These are phyloP conservation scores for Cryptoprocta ferox DNA, from an alignment of 2,797 vertebrate genomes.

Conservation along the genomic window DNA sequence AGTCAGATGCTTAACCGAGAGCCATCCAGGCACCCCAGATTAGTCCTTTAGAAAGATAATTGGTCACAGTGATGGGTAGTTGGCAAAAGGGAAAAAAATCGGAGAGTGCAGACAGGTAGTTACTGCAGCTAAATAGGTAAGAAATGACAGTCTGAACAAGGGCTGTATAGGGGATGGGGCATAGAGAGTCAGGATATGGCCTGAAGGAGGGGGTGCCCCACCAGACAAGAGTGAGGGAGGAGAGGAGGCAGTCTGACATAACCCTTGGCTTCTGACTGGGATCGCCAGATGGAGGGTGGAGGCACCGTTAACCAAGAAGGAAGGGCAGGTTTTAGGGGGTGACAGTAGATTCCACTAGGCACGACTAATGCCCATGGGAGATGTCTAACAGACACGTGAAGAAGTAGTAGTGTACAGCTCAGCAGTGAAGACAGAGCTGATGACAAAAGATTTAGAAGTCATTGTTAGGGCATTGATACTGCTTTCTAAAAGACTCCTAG, in stretches of 20 bases:
- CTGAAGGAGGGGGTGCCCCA: neutral
- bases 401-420: neutral
- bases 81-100: neutral
- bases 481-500: neutral
- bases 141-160: neutral
- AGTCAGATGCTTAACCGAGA: no score
- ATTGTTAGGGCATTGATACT: neutral
- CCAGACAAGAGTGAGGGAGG: neutral
- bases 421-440: neutral
- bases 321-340: neutral
- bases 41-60: neutral
- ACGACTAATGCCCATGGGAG: neutral
- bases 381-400: neutral
- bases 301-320: neutral
- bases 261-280: neutral
- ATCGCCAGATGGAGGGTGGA: neutral
- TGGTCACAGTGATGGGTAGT: neutral
- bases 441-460: neutral
- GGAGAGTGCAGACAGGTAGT: neutral
- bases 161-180: neutral
- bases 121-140: neutral
- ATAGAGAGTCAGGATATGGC: neutral
- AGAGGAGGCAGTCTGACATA: neutral
- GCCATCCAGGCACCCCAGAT: neutral
- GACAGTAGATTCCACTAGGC: neutral